Evolutionary conservation across 2,888 invertebrate genomes (phyloP).

Genomic region (Tetramorium bicarinatum): DNA sequence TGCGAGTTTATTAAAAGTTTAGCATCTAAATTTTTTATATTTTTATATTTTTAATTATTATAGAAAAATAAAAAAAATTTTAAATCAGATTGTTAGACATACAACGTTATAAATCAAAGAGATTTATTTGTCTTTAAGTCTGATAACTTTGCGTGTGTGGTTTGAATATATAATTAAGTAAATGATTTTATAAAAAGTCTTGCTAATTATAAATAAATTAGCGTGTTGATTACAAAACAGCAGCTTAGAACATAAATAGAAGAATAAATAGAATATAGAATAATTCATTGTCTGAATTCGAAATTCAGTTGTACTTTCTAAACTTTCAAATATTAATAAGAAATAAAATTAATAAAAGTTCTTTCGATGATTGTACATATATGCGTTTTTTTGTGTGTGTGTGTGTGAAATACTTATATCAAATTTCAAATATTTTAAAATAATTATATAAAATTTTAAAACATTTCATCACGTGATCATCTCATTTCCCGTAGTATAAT

Average conservation of each 20-base stretch:
- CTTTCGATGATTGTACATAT: background rate
- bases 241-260: background rate
- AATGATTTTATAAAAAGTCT: constrained; percentile 23
- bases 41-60: background rate
- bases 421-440: background rate
- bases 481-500: background rate
- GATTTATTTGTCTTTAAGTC: background rate
- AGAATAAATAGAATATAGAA: background rate
- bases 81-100: constrained; percentile 62
- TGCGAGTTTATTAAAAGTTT: background rate
- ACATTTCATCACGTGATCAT: background rate
- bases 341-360: background rate
- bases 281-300: background rate
- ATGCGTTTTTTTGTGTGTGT: too few relatives aligned
- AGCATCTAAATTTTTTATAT: background rate
- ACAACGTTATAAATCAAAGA: background rate
- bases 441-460: constrained; percentile 1
- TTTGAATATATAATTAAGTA: constrained; percentile 67
- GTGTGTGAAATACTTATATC: background rate
- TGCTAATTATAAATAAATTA: background rate
- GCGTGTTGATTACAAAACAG: background rate
- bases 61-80: background rate
- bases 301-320: background rate
- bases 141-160: background rate
- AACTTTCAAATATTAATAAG: constrained; percentile 4